Evolutionary conservation across 2,113 vertebrate species (phyloP), one percentile per base, ranked within the genome.

Genomic region (Mellivora capensis): DNA sequence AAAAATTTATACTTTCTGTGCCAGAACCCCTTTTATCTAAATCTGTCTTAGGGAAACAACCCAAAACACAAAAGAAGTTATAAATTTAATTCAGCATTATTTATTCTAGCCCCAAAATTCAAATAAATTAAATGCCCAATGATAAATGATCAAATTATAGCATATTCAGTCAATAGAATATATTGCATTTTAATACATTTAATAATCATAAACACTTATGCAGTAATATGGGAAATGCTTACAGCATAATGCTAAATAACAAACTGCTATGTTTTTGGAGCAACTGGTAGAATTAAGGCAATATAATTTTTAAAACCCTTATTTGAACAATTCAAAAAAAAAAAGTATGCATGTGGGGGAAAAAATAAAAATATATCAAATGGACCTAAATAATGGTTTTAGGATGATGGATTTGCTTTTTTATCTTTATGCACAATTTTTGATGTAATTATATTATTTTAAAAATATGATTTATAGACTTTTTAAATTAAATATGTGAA

Each of bases 1-100:
- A 96, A 97, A 97, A 91, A 96, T 83, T 96, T 44, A 76, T 87
- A 74, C 39, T 95, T 91, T 74, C 87, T 80, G 21, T 93, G 87
- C 67, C 82, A 93, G 67, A 97, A 80, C 1, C 39, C 42, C 67
- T 91, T 97, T 97, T 93, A 91, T 83, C 77, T 88, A 96, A 97
- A 62, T 93, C 7, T 87, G 39, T 90, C 67, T 91, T 89, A 92
- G 89, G 69, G 84, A 96, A 96, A 97, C 85, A 96, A 93, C 79
- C 44, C 29, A 79, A 96, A 96, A 95, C 80, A 90, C 11, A 18
- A 3, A 64, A 83, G 88, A 93, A 90, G 49, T 54, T 92, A 64
- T 72, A 93, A 95, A 95, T 91, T 83, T 67, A 89, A 69, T n/a
- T 80, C 39, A 87, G 15, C 8, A 57, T 96, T 93, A 87, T 93